These are phyloP conservation scores for Drosophila willistoni DNA, from an alignment of 1,140 invertebrate species.

Conservation along the genomic window DNA sequence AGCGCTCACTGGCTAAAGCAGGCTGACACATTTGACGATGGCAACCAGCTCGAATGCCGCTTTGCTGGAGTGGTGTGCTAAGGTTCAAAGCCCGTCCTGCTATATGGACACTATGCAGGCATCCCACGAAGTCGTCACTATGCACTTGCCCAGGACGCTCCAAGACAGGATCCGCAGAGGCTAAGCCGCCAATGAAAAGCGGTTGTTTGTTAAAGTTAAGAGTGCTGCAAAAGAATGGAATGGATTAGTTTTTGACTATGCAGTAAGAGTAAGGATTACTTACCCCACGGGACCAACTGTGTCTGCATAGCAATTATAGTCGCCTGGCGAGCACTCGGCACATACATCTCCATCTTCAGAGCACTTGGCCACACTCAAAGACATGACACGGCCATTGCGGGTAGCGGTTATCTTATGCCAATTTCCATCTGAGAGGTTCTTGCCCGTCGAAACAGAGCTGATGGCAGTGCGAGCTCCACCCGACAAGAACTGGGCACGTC, in stretches of 20 bases:
- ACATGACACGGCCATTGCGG: slow-evolving; percentile 93
- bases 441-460: slow-evolving; percentile 88
- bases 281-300: slow-evolving; percentile 93
- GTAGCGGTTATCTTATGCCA: slow-evolving; percentile 97
- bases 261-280: slow-evolving; percentile 60
- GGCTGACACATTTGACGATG: slow-evolving; percentile 86
- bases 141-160: slow-evolving; percentile 94
- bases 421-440: slow-evolving; percentile 91
- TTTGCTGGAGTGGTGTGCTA: slow-evolving; percentile 88
- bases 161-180: slow-evolving; percentile 91
- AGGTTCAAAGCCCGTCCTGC: slow-evolving; percentile 93
- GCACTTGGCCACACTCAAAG: slow-evolving; percentile 91
- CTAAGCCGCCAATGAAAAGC: slow-evolving; percentile 92
- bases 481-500: slow-evolving; percentile 93
- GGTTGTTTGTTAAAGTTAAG: slow-evolving; percentile 96
- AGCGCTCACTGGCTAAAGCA: slow-evolving; percentile 84
- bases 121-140: slow-evolving; percentile 96
- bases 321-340: slow-evolving; percentile 92
- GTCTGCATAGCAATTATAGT: slow-evolving; percentile 91
- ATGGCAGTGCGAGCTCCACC: slow-evolving; percentile 94
- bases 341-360: slow-evolving; percentile 93
- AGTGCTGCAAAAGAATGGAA: slow-evolving; percentile 85
- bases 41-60: slow-evolving; percentile 90
- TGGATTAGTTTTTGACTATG: neutral
- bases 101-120: slow-evolving; percentile 94